A percentile compares a stretch with the other conserved stretches of the same genome.
Conservation (phyloP, 1,140 invertebrate species). For the Hormaphis cornu region DNA sequence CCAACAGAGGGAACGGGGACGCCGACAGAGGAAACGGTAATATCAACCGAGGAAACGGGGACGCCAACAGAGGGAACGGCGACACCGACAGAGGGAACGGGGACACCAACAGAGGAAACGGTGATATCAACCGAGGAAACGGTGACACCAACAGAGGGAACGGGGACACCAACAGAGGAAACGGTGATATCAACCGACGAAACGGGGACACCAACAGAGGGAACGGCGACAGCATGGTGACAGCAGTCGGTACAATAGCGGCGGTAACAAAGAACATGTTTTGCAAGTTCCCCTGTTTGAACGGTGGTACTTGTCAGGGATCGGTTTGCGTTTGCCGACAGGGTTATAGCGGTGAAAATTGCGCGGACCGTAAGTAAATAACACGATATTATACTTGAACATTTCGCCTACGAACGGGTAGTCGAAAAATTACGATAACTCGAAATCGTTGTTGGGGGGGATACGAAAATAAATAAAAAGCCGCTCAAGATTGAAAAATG, state of each 20-base stretch:
- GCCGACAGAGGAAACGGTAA: too few species aligned
- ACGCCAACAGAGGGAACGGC: too few species aligned
- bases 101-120: background rate
- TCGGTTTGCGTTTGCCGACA: constrained; percentile 58
- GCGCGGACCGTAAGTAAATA: constrained; percentile 60
- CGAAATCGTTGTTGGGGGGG: too few species aligned
- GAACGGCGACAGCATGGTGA: background rate
- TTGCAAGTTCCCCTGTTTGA: constrained; percentile 54
- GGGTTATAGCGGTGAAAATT: constrained; percentile 67
- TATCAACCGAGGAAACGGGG: too few species aligned
- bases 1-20: too few species aligned
- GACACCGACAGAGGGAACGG: too few species aligned
- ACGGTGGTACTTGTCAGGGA: constrained; percentile 65
- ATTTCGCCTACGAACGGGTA: background rate
- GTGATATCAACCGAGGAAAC: background rate
- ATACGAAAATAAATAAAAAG: too few species aligned
- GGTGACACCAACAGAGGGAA: background rate
- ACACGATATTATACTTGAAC: background rate
- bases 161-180: background rate
- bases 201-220: background rate
- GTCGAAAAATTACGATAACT: background rate
- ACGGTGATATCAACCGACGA: background rate
- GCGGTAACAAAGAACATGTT: background rate
- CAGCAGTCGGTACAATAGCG: background rate
- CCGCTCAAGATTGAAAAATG: too few species aligned